Conservation (phyloP, 2,888 invertebrate genomes). For the Euclidia mi region DNA sequence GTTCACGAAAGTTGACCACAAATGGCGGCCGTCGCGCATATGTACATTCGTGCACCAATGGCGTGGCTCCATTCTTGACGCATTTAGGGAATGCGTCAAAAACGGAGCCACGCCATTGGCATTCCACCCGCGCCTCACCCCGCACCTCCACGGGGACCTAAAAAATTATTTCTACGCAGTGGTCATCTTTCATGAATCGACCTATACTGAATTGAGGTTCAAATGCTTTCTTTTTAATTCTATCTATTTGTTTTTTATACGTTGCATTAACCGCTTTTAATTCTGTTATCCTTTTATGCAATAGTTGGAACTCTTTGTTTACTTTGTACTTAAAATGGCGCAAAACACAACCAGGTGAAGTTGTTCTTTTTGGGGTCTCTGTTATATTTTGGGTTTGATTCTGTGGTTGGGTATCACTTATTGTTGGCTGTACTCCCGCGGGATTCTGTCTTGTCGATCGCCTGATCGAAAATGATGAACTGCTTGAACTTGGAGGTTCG, state of each 20-base stretch:
- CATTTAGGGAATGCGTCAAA: no score
- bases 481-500: slow-evolving; percentile 7
- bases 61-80: no score
- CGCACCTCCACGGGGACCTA: no score
- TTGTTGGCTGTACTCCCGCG: slow-evolving; percentile 1
- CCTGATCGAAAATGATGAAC: slow-evolving; percentile 5
- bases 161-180: no score
- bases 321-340: slow-evolving; percentile 10
- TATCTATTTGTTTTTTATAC: slow-evolving; percentile 8
- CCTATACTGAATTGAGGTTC: no score
- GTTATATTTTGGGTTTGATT: slow-evolving; percentile 9
- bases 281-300: slow-evolving; percentile 11
- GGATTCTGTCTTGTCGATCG: slow-evolving; percentile 7
- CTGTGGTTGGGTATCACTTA: slow-evolving; percentile 3
- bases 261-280: slow-evolving; percentile 6
- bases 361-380: slow-evolving; percentile 10
- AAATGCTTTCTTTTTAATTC: no score
- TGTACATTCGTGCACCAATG: no score
- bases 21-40: no score
- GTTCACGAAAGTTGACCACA: no score
- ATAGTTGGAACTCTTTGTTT: slow-evolving; percentile 11
- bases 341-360: slow-evolving; percentile 8
- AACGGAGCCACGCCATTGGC: no score
- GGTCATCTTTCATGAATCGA: no score
- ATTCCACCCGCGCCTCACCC: no score